Base-by-base conservation (phyloP, 2,113 vertebrate species). In the Phyllopteryx taeniolatus region DNA sequence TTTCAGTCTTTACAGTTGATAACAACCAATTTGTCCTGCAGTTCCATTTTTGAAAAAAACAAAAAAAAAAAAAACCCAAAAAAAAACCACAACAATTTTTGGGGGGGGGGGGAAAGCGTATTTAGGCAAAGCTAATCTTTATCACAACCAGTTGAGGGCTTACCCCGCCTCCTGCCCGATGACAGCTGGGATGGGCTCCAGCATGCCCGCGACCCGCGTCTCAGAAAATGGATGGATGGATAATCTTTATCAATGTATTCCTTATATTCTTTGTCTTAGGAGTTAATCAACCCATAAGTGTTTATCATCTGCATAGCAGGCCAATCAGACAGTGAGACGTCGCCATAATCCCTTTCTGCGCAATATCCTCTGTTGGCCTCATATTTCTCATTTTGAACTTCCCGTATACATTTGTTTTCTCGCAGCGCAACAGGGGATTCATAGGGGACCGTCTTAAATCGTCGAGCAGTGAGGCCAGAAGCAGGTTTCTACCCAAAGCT, bases 391-490 rank as follows among this genome's bases (percentile, higher is more conserved):
- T 77, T 68, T 74, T 80, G 80, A 51, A 74, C 57, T 59, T 43
- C 62, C 47, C 22, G 0, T 71, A 15, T 8, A 11, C 19, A 42
- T 76, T 59, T 64, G 76, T 62, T 17, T 43, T 20, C 35, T 74
- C 39, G 20, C 56, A 53, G 62, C 61, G 76, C 72, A 54, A 65
- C 67, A 56, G n/a, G n/a, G 79, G 59, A 84, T 84, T 86, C 78
- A 84, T 31, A 71, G 62, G 19, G 42, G 20, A 61, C 2, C 1
- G 33, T 78, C 47, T 81, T 82, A 82, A 88, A 85, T 79, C 4
- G 57, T 46, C 61, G n/a, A 27, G 68, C 3, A 72, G 65, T 59
- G 72, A 80, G 68, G 70, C 74, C 72, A 79, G 72, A 83, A 85
- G 73, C 70, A 78, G 73, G 70, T 79, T 63, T 80, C 27, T 10